phyloP scores from a whole-genome alignment of 2,113 vertebrate species.

The Perca schrenkii region DNA sequence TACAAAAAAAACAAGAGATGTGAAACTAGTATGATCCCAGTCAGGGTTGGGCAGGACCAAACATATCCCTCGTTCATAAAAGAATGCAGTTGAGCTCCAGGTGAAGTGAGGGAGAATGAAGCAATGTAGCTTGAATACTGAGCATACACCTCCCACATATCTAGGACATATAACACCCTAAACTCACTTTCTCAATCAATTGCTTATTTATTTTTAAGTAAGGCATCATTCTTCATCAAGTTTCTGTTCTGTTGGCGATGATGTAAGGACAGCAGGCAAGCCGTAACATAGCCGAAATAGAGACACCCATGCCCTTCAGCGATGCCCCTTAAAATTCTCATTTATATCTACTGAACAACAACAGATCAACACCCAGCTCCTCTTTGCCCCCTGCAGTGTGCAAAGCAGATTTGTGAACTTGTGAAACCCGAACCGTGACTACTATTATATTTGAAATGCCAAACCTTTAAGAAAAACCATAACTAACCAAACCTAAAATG shows the following conservation, averaged over 20 bases:
- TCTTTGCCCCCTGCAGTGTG: background rate
- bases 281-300: background rate
- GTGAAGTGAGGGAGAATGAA: conserved; percentile 38
- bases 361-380: background rate
- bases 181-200: conserved; percentile 17
- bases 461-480: conserved; percentile 13
- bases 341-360: conserved; percentile 35
- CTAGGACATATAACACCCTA: background rate
- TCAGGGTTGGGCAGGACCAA: conserved; percentile 66
- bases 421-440: conserved; percentile 26
- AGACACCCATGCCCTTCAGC: conserved; percentile 39
- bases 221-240: background rate
- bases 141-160: conserved; percentile 8
- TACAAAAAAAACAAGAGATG: conserved; percentile 10
- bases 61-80: conserved; percentile 63
- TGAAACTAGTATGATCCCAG: conserved; percentile 36
- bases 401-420: conserved; percentile 13
- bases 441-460: background rate
- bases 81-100: conserved; percentile 50
- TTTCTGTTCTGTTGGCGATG: background rate
- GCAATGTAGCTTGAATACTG: background rate
- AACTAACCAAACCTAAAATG: background rate
- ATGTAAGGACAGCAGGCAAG: conserved; percentile 31
- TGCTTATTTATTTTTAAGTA: background rate
- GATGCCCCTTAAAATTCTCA: conserved; percentile 23